phyloP scores from a whole-genome alignment of 2,888 invertebrate species.

The Tenthredo scrophulariae region DNA sequence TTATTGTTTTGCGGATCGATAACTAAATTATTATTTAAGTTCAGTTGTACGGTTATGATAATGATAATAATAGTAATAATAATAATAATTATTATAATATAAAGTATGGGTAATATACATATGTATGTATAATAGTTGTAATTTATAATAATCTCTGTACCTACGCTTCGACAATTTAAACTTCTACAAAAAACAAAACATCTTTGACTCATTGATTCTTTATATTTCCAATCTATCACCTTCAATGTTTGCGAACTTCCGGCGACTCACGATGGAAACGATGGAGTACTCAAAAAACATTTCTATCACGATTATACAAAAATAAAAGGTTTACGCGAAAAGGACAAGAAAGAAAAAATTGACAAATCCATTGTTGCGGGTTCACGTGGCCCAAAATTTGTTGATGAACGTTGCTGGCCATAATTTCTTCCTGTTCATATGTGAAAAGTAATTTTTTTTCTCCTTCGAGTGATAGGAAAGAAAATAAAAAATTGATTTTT shows the following conservation, averaged over 20 bases:
- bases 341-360: background rate
- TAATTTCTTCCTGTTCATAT: no score
- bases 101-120: no score
- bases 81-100: no score
- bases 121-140: conserved; percentile 11
- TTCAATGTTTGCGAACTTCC: conserved; percentile 28
- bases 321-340: background rate
- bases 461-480: no score
- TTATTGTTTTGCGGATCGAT: no score
- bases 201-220: conserved; percentile 21
- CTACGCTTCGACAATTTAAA: conserved; percentile 26
- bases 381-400: background rate
- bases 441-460: no score
- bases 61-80: background rate
- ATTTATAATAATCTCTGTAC: conserved; percentile 22
- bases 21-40: background rate
- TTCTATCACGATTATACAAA: conserved; percentile 11
- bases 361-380: conserved; percentile 4
- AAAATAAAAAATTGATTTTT: no score
- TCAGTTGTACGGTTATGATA: conserved; percentile 12
- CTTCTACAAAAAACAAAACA: conserved; percentile 15
- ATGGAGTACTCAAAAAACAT: conserved; percentile 8
- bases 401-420: no score
- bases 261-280: conserved; percentile 12
- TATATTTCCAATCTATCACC: conserved; percentile 22